Conservation (phyloP, 37 sponge, comb jelly and placozoan genomes). For the Chondrosia reniformis region DNA sequence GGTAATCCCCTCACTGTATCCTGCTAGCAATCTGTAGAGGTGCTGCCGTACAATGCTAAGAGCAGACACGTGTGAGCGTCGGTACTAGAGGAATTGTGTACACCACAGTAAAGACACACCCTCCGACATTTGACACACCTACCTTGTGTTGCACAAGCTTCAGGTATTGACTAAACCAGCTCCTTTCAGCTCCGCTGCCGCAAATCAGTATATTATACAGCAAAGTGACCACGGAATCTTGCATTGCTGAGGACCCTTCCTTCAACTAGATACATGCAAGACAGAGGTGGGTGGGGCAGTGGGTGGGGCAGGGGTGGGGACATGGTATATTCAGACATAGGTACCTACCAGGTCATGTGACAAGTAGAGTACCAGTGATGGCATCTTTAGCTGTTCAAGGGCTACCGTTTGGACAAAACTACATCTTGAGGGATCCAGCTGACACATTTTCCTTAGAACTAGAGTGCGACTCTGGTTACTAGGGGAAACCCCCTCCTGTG, state of each 20-base stretch:
- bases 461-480: conserved; percentile 45
- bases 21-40: too few species aligned
- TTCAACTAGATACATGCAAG: too few species aligned
- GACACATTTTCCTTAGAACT: conserved; percentile 32
- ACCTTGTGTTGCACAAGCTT: conserved; percentile 78
- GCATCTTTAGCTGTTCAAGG: conserved; percentile 44
- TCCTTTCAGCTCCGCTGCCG: conserved; percentile 44
- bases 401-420: conserved; percentile 50
- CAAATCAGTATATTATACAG: conserved; percentile 45
- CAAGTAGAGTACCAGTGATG: conserved; percentile 51
- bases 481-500: conserved; percentile 61
- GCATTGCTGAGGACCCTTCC: too few species aligned
- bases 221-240: conserved; percentile 40
- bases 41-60: conserved; percentile 39
- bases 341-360: too few species aligned
- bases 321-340: too few species aligned
- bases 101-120: too few species aligned
- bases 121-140: too few species aligned
- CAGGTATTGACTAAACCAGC: conserved; percentile 72
- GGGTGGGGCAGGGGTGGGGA: too few species aligned
- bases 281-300: too few species aligned
- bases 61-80: conserved; percentile 44
- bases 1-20: too few species aligned
- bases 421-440: conserved; percentile 39
- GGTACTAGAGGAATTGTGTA: conserved; percentile 49